phyloP scores from a whole-genome alignment of 2,797 vertebrate genomes.

The Alcedo atthis region DNA sequence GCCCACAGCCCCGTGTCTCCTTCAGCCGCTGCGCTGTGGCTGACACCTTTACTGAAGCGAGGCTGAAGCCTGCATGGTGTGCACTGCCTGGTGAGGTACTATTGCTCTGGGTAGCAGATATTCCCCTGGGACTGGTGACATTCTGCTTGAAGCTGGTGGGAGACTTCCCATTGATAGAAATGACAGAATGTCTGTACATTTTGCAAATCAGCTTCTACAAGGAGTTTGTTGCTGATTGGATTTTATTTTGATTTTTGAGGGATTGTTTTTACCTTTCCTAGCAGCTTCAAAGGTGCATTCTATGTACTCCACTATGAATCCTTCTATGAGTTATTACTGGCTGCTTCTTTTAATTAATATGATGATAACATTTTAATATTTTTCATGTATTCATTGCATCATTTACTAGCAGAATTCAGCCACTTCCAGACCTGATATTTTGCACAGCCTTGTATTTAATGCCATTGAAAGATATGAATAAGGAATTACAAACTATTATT shows the following conservation, averaged over 20 bases:
- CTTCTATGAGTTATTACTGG: background rate
- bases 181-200: background rate
- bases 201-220: background rate
- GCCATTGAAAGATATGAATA: background rate
- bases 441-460: background rate
- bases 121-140: background rate
- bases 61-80: background rate
- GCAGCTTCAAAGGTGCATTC: background rate
- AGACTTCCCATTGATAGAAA: background rate
- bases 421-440: background rate
- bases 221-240: background rate
- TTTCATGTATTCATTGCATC: background rate
- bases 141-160: background rate
- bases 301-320: background rate
- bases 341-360: background rate
- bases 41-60: background rate
- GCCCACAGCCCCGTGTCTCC: background rate
- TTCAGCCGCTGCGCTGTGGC: background rate
- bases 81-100: background rate
- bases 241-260: background rate
- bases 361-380: background rate
- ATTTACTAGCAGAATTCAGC: background rate
- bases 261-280: background rate
- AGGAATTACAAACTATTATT: background rate
- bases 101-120: background rate